phyloP scores from a whole-genome alignment of 2,113 vertebrate genomes.

The Myxocyprinus asiaticus region DNA sequence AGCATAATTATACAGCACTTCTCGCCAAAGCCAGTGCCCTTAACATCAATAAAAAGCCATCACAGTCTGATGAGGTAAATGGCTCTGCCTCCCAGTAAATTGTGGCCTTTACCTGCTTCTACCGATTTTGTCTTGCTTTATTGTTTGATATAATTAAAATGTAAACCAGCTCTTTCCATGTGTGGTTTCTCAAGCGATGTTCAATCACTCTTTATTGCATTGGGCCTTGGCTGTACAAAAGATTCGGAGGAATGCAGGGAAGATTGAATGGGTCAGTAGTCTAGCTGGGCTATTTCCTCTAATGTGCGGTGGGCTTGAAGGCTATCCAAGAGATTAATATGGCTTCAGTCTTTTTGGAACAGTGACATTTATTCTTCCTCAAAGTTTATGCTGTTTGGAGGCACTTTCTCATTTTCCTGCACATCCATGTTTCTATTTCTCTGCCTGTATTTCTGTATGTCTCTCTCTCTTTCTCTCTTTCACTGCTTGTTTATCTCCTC shows the following conservation, averaged over 20 bases:
- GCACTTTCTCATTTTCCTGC: slow-evolving; percentile 57
- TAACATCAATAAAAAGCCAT: slow-evolving; percentile 42
- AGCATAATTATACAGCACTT: slow-evolving; percentile 31
- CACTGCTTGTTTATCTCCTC: no score
- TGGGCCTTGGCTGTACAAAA: slow-evolving; percentile 62
- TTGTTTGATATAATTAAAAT: slow-evolving; percentile 76
- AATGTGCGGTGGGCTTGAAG: slow-evolving; percentile 68
- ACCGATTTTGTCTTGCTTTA: slow-evolving; percentile 63
- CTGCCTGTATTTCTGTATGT: background rate
- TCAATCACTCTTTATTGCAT: slow-evolving; percentile 71
- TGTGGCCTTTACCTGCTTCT: slow-evolving; percentile 47
- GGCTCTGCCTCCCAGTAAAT: slow-evolving; percentile 14
- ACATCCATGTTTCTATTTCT: background rate
- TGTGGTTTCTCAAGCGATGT: slow-evolving; percentile 50
- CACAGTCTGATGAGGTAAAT: slow-evolving; percentile 15
- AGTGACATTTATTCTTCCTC: slow-evolving; percentile 71
- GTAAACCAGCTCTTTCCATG: slow-evolving; percentile 62
- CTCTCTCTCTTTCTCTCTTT: background rate
- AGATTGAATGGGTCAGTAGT: slow-evolving; percentile 68
- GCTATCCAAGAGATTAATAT: slow-evolving; percentile 73
- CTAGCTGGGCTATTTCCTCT: slow-evolving; percentile 67
- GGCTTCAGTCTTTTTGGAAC: slow-evolving; percentile 70
- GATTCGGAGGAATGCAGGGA: slow-evolving; percentile 57
- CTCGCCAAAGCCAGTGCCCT: slow-evolving; percentile 13
- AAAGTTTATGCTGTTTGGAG: slow-evolving; percentile 63